Percentiles rank a stretch among this genome's conserved stretches.
phyloP scores from a whole-genome alignment of 2,797 vertebrate genomes.

The Sarcoramphus papa region DNA sequence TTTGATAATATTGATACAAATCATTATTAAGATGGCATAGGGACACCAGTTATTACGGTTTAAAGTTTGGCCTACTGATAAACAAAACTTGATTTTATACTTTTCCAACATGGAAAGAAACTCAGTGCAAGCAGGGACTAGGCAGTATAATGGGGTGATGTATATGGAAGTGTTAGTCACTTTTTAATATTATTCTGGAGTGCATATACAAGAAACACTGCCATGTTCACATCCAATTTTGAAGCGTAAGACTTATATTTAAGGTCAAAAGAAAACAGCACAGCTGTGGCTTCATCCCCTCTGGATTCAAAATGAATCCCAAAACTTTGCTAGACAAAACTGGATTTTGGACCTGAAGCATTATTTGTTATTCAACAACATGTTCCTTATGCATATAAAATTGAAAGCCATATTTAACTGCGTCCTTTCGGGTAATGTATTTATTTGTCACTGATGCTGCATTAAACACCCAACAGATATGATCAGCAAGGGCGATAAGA shows the following conservation, averaged over 20 bases:
- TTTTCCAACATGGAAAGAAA: background rate
- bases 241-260: background rate
- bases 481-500: background rate
- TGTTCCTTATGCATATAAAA: background rate
- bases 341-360: background rate
- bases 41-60: background rate
- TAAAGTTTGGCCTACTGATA: background rate
- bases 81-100: background rate
- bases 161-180: background rate
- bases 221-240: background rate
- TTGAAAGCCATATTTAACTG: rapidly evolving
- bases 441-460: background rate
- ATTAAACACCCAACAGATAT: background rate
- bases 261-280: background rate
- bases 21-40: background rate
- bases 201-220: background rate
- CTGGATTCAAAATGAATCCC: background rate
- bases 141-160: background rate
- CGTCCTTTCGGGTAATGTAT: background rate
- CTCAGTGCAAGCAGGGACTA: background rate
- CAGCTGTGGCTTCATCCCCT: background rate
- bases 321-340: background rate
- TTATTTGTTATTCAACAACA: background rate
- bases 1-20: background rate
- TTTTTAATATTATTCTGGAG: background rate